Percentiles rank a stretch among this genome's conserved stretches.
phyloP scores from a whole-genome alignment of 2,888 invertebrate species.

The Drosophila melanocephala region DNA sequence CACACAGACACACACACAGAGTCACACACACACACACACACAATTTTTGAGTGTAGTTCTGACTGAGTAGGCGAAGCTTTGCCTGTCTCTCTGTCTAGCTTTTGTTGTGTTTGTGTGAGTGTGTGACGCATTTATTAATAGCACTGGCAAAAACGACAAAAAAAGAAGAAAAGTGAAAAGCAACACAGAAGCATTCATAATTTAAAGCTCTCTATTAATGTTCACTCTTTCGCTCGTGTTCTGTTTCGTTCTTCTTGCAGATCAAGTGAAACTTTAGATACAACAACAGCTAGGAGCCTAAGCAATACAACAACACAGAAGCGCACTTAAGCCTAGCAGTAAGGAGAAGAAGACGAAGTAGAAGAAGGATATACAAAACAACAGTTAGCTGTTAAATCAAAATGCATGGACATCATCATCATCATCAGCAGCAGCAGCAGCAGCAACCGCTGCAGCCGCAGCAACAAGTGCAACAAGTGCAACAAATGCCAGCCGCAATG shows the following conservation, averaged over 20 bases:
- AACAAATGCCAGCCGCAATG: conserved; percentile 7
- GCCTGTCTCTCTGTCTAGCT: conserved; percentile 27
- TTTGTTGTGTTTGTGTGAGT: conserved; percentile 22
- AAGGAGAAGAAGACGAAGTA: conserved; percentile 19
- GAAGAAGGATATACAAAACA: conserved; percentile 26
- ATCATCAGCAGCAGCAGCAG: conserved; percentile 46
- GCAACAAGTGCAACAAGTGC: conserved; percentile 25
- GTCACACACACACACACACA: neutral
- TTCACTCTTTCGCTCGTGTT: conserved; percentile 17
- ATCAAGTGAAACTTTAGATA: conserved; percentile 68
- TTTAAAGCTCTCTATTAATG: conserved; percentile 24
- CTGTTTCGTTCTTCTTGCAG: conserved; percentile 48
- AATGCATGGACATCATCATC: conserved; percentile 74
- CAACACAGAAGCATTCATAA: conserved; percentile 11
- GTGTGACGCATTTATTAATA: conserved; percentile 62
- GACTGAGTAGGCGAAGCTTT: conserved; percentile 50
- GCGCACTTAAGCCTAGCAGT: conserved; percentile 49
- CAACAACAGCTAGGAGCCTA: conserved; percentile 56
- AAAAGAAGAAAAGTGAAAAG: conserved; percentile 35
- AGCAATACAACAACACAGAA: conserved; percentile 45
- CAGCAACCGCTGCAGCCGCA: conserved; percentile 29
- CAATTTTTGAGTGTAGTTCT: conserved; percentile 42
- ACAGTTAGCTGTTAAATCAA: conserved; percentile 50
- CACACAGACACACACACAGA: conserved; percentile 7
- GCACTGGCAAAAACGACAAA: conserved; percentile 15